A percentile compares a stretch with the other conserved stretches of the same genome.
phyloP scores from a whole-genome alignment of 1,140 invertebrate genomes.

The Apis florea region DNA sequence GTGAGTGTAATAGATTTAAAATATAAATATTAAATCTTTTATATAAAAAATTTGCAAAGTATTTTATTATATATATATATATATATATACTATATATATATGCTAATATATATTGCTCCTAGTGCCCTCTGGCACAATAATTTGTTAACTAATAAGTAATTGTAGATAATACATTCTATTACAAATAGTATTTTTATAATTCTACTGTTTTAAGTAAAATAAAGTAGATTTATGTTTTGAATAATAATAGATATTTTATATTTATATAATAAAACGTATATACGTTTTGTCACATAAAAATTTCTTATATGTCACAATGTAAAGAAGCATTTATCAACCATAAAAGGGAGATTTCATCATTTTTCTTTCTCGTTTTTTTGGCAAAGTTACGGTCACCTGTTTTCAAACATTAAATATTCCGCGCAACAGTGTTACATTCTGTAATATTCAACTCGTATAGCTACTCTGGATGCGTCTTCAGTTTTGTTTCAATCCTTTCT shows the following conservation, averaged over 20 bases:
- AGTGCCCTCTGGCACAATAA: too few relatives aligned
- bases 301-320: neutral
- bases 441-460: constrained; percentile 47
- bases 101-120: too few relatives aligned
- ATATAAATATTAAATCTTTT: neutral
- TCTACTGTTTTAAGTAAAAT: too few relatives aligned
- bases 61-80: neutral
- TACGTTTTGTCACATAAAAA: neutral
- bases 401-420: constrained; percentile 37
- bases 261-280: too few relatives aligned
- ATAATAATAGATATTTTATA: too few relatives aligned
- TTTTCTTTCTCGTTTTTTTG: neutral
- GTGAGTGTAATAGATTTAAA: neutral
- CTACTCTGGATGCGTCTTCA: constrained; percentile 39
- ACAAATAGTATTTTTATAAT: too few relatives aligned
- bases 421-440: constrained; percentile 43
- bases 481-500: constrained; percentile 39
- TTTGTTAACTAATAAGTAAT: too few relatives aligned
- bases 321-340: neutral
- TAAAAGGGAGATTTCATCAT: neutral
- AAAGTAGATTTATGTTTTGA: too few relatives aligned
- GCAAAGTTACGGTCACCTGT: neutral
- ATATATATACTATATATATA: neutral
- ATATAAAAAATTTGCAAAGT: neutral
- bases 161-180: too few relatives aligned